Conservation (phyloP, 2,113 vertebrate species). For the Paramormyrops kingsleyae region DNA sequence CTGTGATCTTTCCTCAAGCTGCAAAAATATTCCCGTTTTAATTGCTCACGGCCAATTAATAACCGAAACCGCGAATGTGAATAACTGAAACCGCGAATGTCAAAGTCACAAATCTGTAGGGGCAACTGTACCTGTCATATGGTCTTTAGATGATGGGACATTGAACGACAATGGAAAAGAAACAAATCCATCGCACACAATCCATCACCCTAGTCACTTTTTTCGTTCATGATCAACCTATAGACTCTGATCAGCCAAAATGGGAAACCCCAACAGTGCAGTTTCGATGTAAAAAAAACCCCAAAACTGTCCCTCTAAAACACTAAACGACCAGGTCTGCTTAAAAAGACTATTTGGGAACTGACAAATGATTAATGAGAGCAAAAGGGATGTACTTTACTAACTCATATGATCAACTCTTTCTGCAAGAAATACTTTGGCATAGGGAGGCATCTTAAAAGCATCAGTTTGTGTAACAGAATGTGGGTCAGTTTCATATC, state of each 20-base stretch:
- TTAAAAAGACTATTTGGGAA: not conserved
- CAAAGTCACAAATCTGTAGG: too few relatives aligned
- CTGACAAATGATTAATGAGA: not conserved
- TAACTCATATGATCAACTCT: not conserved
- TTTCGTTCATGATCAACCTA: not conserved
- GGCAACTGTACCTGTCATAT: not conserved
- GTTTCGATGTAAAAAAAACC: not conserved
- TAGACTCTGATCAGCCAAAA: not conserved
- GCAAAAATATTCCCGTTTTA: too few relatives aligned
- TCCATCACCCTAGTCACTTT: not conserved
- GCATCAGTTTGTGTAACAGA: not conserved
- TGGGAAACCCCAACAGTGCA: not conserved
- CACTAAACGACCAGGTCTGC: too few relatives aligned
- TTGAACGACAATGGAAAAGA: not conserved
- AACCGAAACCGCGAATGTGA: not conserved
- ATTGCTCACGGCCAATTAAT: too few relatives aligned
- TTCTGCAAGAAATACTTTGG: not conserved
- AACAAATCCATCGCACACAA: not conserved
- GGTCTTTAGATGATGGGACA: not conserved
- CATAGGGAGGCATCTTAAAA: not conserved
- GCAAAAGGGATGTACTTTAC: not conserved
- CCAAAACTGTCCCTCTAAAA: too few relatives aligned
- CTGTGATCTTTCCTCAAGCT: too few relatives aligned
- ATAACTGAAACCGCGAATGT: not conserved
- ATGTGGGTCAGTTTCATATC: not conserved